A percentile compares a stretch with the other conserved stretches of the same genome.
These are phyloP conservation scores for Melanotaenia parkinsoni DNA, from an alignment of 2,797 vertebrate genomes.

Conservation along the genomic window DNA sequence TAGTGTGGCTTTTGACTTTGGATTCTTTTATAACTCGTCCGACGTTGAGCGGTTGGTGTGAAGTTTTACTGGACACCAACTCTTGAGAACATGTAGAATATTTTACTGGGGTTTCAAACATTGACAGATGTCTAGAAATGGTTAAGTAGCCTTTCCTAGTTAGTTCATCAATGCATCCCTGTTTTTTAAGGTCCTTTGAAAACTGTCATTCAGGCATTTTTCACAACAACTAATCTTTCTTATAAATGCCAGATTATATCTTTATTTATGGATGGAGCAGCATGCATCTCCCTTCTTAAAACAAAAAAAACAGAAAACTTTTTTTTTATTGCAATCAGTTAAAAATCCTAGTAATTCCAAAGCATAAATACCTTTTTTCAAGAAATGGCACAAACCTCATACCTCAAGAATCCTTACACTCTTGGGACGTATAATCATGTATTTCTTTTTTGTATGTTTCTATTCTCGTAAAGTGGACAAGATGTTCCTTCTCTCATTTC, in stretches of 20 bases:
- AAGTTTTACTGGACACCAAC: too few relatives aligned
- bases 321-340: too few relatives aligned
- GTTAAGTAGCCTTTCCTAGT: not conserved
- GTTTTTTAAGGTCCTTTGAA: not conserved
- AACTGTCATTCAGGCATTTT: not conserved
- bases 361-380: not conserved
- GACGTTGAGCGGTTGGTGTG: too few relatives aligned
- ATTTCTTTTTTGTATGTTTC: slow-evolving; percentile 53
- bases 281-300: not conserved
- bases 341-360: not conserved
- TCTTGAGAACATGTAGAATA: too few relatives aligned
- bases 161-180: not conserved
- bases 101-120: too few relatives aligned
- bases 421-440: slow-evolving; percentile 39
- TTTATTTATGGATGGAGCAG: not conserved
- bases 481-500: slow-evolving; percentile 70
- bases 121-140: not conserved
- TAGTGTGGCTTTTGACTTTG: too few relatives aligned
- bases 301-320: too few relatives aligned
- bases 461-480: slow-evolving; percentile 66
- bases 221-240: not conserved
- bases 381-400: not conserved
- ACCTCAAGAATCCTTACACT: slow-evolving; percentile 11
- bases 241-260: not conserved
- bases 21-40: too few relatives aligned